A percentile compares a stretch with the other conserved stretches of the same genome.
These are phyloP conservation scores for Cactoblastis cactorum DNA, from an alignment of 2,888 invertebrate genomes.

Conservation along the genomic window DNA sequence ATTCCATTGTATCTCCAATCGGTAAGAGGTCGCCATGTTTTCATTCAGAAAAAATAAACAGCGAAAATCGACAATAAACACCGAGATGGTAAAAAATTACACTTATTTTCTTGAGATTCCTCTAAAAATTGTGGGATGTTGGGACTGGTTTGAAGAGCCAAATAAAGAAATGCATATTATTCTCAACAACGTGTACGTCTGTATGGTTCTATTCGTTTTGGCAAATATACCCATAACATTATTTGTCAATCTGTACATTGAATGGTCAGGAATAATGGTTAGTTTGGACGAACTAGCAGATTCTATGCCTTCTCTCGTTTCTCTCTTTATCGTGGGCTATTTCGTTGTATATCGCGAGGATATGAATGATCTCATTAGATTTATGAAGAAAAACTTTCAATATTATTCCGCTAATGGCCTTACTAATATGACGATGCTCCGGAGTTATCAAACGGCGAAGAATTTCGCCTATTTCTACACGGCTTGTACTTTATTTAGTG, in stretches of 20 bases:
- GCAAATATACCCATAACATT: constrained; percentile 36
- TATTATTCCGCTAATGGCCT: constrained; percentile 59
- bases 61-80: constrained; percentile 23
- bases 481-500: constrained; percentile 58
- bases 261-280: constrained; percentile 57
- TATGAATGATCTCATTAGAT: constrained; percentile 46
- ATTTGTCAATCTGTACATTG: constrained; percentile 45
- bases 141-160: constrained; percentile 54
- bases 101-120: constrained; percentile 47
- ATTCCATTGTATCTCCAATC: no score
- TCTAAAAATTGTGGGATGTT: constrained; percentile 55
- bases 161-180: constrained; percentile 31
- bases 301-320: constrained; percentile 48
- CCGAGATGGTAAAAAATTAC: constrained; percentile 36
- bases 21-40: constrained; percentile 4
- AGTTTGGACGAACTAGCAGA: constrained; percentile 57
- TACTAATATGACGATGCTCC: constrained; percentile 62
- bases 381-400: constrained; percentile 55
- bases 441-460: constrained; percentile 47
- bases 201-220: constrained; percentile 47
- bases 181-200: constrained; percentile 47
- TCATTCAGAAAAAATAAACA: constrained; percentile 1
- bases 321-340: constrained; percentile 51
- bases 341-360: constrained; percentile 46
- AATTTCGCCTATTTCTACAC: constrained; percentile 61